These are phyloP conservation scores for Melanotaenia parkinsoni DNA, from an alignment of 2,797 vertebrate genomes.

Conservation along the genomic window DNA sequence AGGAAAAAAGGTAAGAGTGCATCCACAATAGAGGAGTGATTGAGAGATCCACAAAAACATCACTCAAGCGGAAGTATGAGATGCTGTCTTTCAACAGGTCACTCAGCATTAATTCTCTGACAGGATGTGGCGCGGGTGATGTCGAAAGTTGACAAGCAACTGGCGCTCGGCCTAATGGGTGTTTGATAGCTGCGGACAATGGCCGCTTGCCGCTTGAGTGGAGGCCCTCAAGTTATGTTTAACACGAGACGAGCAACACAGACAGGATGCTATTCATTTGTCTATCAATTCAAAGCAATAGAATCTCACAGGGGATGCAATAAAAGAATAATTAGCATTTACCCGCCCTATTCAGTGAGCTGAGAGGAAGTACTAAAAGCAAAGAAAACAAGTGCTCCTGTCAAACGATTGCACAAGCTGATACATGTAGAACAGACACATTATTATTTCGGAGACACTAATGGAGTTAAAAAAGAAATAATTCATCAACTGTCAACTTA, in stretches of 20 bases:
- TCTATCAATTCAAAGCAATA: constrained; percentile 68
- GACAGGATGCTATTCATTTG: constrained; percentile 75
- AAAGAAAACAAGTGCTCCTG: constrained; percentile 56
- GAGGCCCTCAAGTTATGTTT: constrained; percentile 66
- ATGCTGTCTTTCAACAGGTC: constrained; percentile 60
- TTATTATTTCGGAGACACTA: constrained; percentile 17
- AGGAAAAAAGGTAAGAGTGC: constrained; percentile 50
- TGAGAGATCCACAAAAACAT: constrained; percentile 65
- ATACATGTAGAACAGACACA: constrained; percentile 43
- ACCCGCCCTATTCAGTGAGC: constrained; percentile 56
- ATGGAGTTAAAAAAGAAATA: neutral
- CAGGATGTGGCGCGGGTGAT: constrained; percentile 56
- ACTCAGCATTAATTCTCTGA: constrained; percentile 47
- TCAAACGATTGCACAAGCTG: constrained; percentile 41
- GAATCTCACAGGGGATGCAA: constrained; percentile 64
- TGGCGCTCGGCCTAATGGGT: constrained; percentile 79
- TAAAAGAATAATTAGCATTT: constrained; percentile 73
- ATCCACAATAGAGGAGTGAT: constrained; percentile 51
- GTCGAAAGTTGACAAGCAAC: constrained; percentile 78
- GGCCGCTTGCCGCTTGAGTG: constrained; percentile 62
- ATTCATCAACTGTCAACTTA: neutral
- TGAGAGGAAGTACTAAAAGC: constrained; percentile 55
- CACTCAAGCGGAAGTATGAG: constrained; percentile 53
- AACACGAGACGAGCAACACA: constrained; percentile 64
- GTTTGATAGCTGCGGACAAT: constrained; percentile 78